Percentiles rank a stretch among this genome's conserved stretches.
phyloP scores from a whole-genome alignment of 2,797 vertebrate genomes.

The Dryobates pubescens region DNA sequence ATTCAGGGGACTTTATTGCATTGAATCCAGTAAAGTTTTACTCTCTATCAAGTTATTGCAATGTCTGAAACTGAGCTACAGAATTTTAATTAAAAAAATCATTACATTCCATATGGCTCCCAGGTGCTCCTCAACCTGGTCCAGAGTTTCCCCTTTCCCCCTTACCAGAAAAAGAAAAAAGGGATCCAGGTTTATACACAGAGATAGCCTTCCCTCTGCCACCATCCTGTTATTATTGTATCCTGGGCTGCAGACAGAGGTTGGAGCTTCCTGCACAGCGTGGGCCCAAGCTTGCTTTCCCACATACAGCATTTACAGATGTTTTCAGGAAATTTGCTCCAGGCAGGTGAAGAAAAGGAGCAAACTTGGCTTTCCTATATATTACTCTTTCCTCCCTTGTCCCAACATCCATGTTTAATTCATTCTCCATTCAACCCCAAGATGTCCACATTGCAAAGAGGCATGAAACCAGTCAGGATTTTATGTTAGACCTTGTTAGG shows the following conservation, averaged over 20 bases:
- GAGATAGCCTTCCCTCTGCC: constrained; percentile 44
- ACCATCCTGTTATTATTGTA: constrained; percentile 6
- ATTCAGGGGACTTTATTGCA: constrained; percentile 26
- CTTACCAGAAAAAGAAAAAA: background rate
- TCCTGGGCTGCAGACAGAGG: constrained; percentile 30
- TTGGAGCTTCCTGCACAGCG: constrained; percentile 56
- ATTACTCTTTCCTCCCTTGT: constrained; percentile 48
- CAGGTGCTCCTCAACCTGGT: constrained; percentile 62
- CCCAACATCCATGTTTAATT: constrained; percentile 24
- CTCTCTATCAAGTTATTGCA: constrained; percentile 63
- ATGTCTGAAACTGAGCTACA: constrained; percentile 63
- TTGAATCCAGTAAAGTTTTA: constrained; percentile 54
- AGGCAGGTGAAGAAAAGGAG: constrained; percentile 52
- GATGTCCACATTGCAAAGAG: constrained; percentile 24
- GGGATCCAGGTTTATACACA: constrained; percentile 37
- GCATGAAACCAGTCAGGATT: background rate
- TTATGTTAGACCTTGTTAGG: background rate
- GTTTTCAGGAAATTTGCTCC: constrained; percentile 60
- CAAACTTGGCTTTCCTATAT: constrained; percentile 37
- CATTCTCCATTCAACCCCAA: constrained; percentile 42
- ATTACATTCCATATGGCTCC: constrained; percentile 67
- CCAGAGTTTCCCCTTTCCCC: background rate
- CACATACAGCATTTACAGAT: constrained; percentile 56
- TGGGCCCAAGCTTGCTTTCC: constrained; percentile 39
- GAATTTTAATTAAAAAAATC: constrained; percentile 64